phyloP scores from a whole-genome alignment of 2,113 vertebrate species.

The Protobothrops mucrosquamatus region DNA sequence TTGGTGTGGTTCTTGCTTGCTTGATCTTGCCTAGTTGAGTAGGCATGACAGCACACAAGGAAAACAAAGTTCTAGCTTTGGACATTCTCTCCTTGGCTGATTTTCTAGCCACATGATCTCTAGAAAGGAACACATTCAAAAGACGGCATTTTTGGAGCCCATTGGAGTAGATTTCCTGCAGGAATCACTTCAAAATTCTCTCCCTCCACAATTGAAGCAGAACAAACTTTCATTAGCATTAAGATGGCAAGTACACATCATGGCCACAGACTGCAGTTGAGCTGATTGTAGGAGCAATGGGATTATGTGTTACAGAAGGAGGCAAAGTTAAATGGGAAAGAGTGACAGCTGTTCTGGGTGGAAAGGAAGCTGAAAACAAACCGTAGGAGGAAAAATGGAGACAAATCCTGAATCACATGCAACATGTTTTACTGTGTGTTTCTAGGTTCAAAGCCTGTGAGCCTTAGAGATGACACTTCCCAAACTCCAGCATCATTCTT shows the following conservation, averaged over 20 bases:
- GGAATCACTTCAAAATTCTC: background rate
- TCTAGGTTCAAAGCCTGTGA: background rate
- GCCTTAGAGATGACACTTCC: too few species aligned
- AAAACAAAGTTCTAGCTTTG: background rate
- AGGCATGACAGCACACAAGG: background rate
- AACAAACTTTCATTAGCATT: background rate
- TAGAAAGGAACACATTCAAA: background rate
- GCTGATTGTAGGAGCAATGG: background rate
- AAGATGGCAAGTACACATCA: background rate
- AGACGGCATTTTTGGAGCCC: background rate
- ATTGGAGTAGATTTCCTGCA: background rate
- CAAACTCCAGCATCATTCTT: background rate
- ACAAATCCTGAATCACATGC: background rate
- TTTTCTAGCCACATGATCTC: background rate
- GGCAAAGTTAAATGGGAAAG: background rate
- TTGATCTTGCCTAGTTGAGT: background rate
- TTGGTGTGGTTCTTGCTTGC: background rate
- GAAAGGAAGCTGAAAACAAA: background rate
- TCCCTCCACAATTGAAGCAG: too few species aligned
- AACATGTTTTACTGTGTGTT: background rate
- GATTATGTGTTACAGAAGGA: background rate
- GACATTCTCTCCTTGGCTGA: background rate
- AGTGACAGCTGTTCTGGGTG: background rate
- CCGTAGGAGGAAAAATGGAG: background rate
- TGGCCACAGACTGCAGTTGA: background rate